A percentile compares a stretch with the other conserved stretches of the same genome.
These are phyloP conservation scores for Cyprinodon tularosa DNA, from an alignment of 2,113 vertebrate genomes.

Conservation along the genomic window DNA sequence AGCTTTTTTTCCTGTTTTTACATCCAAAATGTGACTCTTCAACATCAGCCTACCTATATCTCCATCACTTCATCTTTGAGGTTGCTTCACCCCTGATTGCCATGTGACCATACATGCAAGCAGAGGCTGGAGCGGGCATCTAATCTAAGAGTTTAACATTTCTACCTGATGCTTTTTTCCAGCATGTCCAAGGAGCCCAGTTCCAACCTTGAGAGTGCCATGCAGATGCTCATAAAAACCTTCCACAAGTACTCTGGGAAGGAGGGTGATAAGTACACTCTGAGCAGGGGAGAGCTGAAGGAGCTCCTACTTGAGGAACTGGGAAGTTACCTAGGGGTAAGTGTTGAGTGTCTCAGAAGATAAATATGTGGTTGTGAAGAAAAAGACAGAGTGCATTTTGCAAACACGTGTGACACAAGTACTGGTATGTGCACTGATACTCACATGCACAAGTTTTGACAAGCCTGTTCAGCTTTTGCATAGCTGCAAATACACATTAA, in stretches of 20 bases:
- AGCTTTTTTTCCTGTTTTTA: constrained; percentile 55
- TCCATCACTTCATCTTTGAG: constrained; percentile 52
- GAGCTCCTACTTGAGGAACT: constrained; percentile 84
- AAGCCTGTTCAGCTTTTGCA: constrained; percentile 43
- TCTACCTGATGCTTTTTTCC: constrained; percentile 16
- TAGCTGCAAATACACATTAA: neutral
- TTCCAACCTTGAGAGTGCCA: constrained; percentile 82
- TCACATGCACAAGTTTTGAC: constrained; percentile 39
- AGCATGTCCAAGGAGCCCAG: constrained; percentile 84
- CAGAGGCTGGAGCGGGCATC: constrained; percentile 69
- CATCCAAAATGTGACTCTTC: constrained; percentile 51
- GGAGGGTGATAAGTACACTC: constrained; percentile 87
- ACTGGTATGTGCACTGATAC: constrained; percentile 44
- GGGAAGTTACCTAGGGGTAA: constrained; percentile 81
- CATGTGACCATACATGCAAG: constrained; percentile 75
- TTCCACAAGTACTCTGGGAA: constrained; percentile 89
- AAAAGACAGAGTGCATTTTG: constrained; percentile 21
- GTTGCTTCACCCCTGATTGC: constrained; percentile 68
- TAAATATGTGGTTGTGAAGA: constrained; percentile 20
- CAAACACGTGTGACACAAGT: constrained; percentile 33
- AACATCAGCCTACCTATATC: constrained; percentile 28
- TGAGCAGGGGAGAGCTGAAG: constrained; percentile 85
- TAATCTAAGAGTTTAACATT: constrained; percentile 50
- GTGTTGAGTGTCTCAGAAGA: constrained; percentile 17
- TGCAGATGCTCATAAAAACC: constrained; percentile 86